phyloP scores from a whole-genome alignment of 2,888 invertebrate species.

The Falcaria lacertinaria region DNA sequence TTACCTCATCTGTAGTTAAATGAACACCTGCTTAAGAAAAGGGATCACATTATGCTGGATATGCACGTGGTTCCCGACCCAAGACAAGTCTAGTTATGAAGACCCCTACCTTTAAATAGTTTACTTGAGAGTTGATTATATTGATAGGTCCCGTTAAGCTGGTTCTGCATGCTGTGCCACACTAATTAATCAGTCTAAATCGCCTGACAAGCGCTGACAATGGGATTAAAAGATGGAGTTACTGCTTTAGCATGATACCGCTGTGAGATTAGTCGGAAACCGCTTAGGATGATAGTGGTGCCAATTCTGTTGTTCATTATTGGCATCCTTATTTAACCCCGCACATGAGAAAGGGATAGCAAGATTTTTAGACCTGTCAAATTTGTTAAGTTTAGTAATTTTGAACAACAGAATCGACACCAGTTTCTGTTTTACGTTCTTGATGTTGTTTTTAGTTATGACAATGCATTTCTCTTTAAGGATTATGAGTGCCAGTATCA shows the following conservation, averaged over 20 bases:
- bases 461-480: no score
- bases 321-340: no score
- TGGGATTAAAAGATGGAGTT: slow-evolving; percentile 59
- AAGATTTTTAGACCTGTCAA: no score
- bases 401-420: no score
- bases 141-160: slow-evolving; percentile 13
- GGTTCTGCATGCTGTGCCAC: slow-evolving; percentile 31
- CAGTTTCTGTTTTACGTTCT: no score
- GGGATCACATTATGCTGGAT: neutral
- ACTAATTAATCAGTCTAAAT: slow-evolving; percentile 67
- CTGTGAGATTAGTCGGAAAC: slow-evolving; percentile 19
- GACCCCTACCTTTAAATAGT: slow-evolving; percentile 7
- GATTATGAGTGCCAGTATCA: no score
- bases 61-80: neutral
- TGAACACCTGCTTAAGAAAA: no score
- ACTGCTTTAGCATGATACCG: slow-evolving; percentile 43
- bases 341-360: no score
- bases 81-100: neutral
- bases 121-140: neutral
- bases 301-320: no score
- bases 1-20: neutral
- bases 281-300: neutral
- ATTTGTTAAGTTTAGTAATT: no score
- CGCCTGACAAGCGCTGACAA: slow-evolving; percentile 42
- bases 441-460: no score